These are phyloP conservation scores for Sphecodes monilicornis DNA, from an alignment of 2,888 invertebrate genomes.

Conservation along the genomic window DNA sequence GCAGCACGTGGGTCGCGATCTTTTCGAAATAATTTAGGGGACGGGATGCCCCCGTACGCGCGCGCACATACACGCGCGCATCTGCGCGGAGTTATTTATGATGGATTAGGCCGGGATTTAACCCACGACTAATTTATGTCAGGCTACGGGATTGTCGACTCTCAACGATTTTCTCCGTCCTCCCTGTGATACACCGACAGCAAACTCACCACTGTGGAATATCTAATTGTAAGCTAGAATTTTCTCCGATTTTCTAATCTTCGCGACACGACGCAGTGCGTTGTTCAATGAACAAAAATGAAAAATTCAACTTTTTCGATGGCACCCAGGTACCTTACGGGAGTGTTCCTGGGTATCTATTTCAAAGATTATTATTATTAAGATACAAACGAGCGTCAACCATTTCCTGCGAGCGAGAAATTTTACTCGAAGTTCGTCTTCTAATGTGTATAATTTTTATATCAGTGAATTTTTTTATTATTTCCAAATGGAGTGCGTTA, in stretches of 20 bases:
- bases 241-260: conserved; percentile 23
- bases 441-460: too few relatives aligned
- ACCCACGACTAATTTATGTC: conserved; percentile 82
- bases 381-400: too few relatives aligned
- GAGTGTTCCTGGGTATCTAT: too few relatives aligned
- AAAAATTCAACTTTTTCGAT: too few relatives aligned
- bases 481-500: too few relatives aligned
- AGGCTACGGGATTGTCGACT: conserved; percentile 77
- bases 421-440: too few relatives aligned
- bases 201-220: conserved; percentile 46
- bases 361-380: too few relatives aligned
- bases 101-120: conserved; percentile 83
- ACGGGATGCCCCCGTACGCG: conserved; percentile 76
- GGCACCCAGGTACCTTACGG: too few relatives aligned
- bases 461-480: too few relatives aligned
- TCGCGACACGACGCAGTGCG: conserved; percentile 4
- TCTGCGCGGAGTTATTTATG: conserved; percentile 84
- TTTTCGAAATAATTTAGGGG: conserved; percentile 83
- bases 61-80: conserved; percentile 77
- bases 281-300: too few relatives aligned
- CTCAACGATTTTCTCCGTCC: conserved; percentile 65
- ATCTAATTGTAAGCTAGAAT: conserved; percentile 33
- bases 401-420: too few relatives aligned
- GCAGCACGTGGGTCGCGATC: conserved; percentile 71
- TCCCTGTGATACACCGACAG: conserved; percentile 6